Evolutionary conservation across 2,888 invertebrate genomes (phyloP).

Genomic region (Dynastes grantii): DNA sequence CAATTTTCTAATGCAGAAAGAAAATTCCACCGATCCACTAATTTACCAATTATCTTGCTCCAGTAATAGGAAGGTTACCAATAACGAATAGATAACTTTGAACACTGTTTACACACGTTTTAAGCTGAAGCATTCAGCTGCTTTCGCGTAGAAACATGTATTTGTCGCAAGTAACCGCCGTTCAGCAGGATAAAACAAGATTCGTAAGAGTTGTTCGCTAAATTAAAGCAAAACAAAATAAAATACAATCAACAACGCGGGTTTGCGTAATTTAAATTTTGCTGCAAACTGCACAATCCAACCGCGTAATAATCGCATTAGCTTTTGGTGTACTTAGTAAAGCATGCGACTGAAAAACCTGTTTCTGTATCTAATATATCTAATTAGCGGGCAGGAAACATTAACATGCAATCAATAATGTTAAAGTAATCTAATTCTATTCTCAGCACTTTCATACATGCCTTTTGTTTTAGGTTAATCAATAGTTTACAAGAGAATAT

Average conservation of each 20-base stretch:
- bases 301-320: constrained; percentile 4
- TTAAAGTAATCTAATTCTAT: background rate
- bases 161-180: no score
- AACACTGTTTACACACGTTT: no score
- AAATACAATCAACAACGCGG: background rate
- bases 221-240: background rate
- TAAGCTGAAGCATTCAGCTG: no score
- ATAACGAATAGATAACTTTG: no score
- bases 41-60: no score
- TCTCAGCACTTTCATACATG: background rate
- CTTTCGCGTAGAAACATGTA: no score
- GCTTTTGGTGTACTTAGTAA: background rate
- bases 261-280: constrained; percentile 4
- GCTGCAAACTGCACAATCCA: background rate
- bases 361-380: constrained; percentile 1
- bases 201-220: background rate
- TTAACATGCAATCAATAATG: background rate
- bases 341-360: constrained; percentile 4
- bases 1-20: no score
- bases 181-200: background rate
- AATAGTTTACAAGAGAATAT: background rate
- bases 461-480: background rate
- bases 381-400: constrained; percentile 15
- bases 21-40: no score
- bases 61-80: no score